Base-by-base conservation (phyloP, 2,888 invertebrate species). In the Thyatira batis region DNA sequence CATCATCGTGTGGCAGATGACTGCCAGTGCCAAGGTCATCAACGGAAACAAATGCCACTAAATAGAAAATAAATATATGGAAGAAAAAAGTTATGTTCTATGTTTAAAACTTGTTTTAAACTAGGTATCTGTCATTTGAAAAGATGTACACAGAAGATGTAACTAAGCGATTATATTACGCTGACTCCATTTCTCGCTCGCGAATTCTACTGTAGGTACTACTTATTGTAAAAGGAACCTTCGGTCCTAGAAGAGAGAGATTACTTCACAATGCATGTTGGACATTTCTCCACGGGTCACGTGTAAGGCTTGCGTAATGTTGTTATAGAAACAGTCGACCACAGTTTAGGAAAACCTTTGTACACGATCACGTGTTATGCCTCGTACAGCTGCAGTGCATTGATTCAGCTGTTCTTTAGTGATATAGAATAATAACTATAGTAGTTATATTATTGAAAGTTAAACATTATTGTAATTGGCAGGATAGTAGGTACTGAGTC, bases 321-420 rank as follows among this genome's bases (percentile, higher is more conserved):
- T 57, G 54, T 58, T 54, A 57, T 57, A 54, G 57, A 54, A 54
- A 51, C 52, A 10, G 27, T 9, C 28, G 10, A 28, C 9, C 33
- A 25, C 17, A 13, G 30, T 21, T 33, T 39, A 39, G 33, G 39
- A 17, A 39, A 33, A 39, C 39, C 39, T 39, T 39, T 39, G 39
- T 39, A 8, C 2, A n/a, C 17, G n/a, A n/a, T 17, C 39, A 39
- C 39, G 39, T 39, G 39, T 39, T 39, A 39, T 39, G 39, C 1
- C 8, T 17, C 39, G 1, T n/a, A 3, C 39, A 1, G 17, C 9
- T 5, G 23, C 23, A 23, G 3, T 39, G 39, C 39, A 39, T 39
- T 39, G 39, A 17, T 39, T 11, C 39, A 39, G 39, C 17, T 39
- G 39, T 13, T 17, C 13, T 33, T 8, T 2, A 8, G 17, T 17